These are phyloP conservation scores for Oreonectes daqikongensis DNA, from an alignment of 2,797 vertebrate species.

Conservation along the genomic window DNA sequence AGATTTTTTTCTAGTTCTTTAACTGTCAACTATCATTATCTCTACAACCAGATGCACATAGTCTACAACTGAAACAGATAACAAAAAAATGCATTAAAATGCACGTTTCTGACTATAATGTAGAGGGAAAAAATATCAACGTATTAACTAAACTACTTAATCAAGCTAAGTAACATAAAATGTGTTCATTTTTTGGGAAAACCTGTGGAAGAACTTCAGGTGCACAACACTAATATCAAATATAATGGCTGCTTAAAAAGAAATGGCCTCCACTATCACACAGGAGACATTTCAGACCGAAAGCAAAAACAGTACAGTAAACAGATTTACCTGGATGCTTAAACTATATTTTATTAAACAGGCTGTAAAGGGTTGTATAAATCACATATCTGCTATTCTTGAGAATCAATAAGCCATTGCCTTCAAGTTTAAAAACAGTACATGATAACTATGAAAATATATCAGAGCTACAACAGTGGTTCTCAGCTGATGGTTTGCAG, in stretches of 20 bases:
- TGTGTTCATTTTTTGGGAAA: too few relatives aligned
- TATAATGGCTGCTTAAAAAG: not conserved
- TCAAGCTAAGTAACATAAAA: too few relatives aligned
- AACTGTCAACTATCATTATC: conserved; percentile 37
- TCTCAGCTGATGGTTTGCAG: not conserved
- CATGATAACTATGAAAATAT: not conserved
- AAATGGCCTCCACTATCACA: not conserved
- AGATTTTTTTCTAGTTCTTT: conserved; percentile 13
- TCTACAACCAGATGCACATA: conserved; percentile 24
- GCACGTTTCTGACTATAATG: too few relatives aligned
- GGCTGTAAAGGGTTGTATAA: not conserved
- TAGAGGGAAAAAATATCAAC: too few relatives aligned
- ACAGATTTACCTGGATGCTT: not conserved
- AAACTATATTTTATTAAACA: conserved; percentile 1
- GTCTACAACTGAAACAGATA: not conserved
- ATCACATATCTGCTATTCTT: conserved; percentile 14
- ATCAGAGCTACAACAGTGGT: not conserved
- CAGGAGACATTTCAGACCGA: not conserved
- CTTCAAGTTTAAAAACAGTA: conserved; percentile 38
- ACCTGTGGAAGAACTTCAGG: too few relatives aligned
- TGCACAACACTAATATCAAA: too few relatives aligned
- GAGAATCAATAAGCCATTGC: conserved; percentile 43
- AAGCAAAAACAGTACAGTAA: not conserved
- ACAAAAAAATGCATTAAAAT: conserved; percentile 24
- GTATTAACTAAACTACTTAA: too few relatives aligned